Evolutionary conservation across 2,113 vertebrate species (phyloP).

Genomic region (Sarotherodon lohbergeri): DNA sequence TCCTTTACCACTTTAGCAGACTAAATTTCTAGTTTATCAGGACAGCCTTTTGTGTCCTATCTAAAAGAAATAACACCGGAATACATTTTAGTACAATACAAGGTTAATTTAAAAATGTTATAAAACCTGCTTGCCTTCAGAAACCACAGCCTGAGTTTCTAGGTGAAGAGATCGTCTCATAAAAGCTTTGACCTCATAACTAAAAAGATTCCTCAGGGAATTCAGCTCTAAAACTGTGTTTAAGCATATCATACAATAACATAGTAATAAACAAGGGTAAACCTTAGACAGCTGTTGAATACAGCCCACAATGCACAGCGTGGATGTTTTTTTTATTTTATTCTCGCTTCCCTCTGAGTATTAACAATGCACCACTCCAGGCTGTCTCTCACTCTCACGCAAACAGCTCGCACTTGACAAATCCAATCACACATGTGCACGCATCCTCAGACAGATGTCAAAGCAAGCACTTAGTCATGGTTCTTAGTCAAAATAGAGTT

Average conservation of each 20-base stretch:
- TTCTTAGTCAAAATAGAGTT: background rate
- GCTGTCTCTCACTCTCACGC: background rate
- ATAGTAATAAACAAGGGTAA: background rate
- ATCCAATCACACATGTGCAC: background rate
- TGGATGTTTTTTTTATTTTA: background rate
- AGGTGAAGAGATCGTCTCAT: background rate
- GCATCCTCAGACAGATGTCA: background rate
- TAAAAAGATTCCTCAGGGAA: background rate
- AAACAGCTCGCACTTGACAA: background rate
- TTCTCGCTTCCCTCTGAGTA: background rate
- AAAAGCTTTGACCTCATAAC: background rate
- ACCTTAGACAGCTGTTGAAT: background rate
- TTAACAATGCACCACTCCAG: conserved; percentile 8
- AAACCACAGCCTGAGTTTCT: background rate
- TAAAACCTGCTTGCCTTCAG: background rate
- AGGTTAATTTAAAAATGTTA: background rate
- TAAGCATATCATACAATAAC: background rate
- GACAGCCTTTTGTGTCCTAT: background rate
- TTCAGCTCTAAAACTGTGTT: background rate
- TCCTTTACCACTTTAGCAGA: background rate
- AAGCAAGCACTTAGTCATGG: background rate
- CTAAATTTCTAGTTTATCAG: background rate
- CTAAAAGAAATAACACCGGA: background rate
- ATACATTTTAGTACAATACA: background rate
- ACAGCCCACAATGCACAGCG: background rate